Percentiles rank a stretch among this genome's conserved stretches.
Conservation (phyloP, 2,888 invertebrate species). For the Lasioglossum marginatum region DNA sequence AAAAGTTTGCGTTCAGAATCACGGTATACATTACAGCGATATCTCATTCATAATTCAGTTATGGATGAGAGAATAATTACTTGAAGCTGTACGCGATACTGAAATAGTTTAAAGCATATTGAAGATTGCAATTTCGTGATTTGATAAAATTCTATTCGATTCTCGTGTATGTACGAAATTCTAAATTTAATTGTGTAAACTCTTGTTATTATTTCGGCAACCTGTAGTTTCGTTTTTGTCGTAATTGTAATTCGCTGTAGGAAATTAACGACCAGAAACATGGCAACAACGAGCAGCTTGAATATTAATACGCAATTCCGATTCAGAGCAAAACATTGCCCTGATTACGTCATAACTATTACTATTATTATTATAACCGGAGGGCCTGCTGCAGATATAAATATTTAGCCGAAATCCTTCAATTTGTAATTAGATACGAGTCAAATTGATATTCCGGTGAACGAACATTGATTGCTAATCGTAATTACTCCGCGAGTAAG, state of each 20-base stretch:
- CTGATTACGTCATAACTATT: slow-evolving; percentile 31
- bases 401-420: slow-evolving; percentile 63
- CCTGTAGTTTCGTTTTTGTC: not conserved
- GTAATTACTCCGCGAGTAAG: slow-evolving; percentile 68
- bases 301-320: slow-evolving; percentile 40
- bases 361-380: slow-evolving; percentile 31
- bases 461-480: slow-evolving; percentile 47
- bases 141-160: not conserved
- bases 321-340: slow-evolving; percentile 35
- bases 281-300: slow-evolving; percentile 25
- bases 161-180: not conserved
- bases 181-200: not conserved
- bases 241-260: slow-evolving; percentile 16
- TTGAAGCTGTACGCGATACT: not conserved
- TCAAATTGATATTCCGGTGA: slow-evolving; percentile 56
- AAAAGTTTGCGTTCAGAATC: not conserved
- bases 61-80: not conserved
- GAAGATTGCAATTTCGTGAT: not conserved
- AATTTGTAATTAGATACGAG: slow-evolving; percentile 63
- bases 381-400: slow-evolving; percentile 28
- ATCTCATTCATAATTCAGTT: not conserved
- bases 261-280: slow-evolving; percentile 23
- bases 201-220: not conserved
- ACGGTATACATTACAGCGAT: not conserved
- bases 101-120: not conserved